A percentile compares a stretch with the other conserved stretches of the same genome.
Evolutionary conservation across 2,113 vertebrate species (phyloP).

Genomic region (Sphaerodactylus townsendi): DNA sequence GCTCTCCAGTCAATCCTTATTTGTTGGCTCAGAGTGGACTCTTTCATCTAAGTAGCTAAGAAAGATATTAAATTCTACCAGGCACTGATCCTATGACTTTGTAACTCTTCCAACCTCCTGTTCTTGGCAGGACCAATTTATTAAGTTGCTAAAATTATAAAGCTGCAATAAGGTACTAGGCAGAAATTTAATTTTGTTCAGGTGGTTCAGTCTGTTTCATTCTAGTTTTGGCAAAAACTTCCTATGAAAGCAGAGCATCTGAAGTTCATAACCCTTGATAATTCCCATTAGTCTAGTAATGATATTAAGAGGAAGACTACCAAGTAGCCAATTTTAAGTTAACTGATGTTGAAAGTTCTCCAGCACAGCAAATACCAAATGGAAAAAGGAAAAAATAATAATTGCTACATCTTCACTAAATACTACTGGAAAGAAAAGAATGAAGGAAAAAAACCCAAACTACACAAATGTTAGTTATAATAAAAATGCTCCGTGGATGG

Average conservation of each 20-base stretch:
- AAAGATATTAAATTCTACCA: neutral
- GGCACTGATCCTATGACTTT: neutral
- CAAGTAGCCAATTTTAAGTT: slow-evolving; percentile 3
- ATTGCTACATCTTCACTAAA: neutral
- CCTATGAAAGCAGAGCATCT: neutral
- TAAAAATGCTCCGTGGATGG: neutral
- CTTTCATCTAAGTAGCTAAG: neutral
- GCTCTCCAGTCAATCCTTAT: neutral
- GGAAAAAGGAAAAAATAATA: neutral
- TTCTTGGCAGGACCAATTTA: neutral
- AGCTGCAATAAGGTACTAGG: neutral
- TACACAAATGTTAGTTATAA: slow-evolving; percentile 5
- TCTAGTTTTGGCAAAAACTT: neutral
- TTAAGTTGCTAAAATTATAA: slow-evolving; percentile 1
- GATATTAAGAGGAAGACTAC: slow-evolving; percentile 6
- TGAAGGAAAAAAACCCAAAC: neutral
- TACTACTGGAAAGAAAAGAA: neutral
- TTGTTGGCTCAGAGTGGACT: neutral
- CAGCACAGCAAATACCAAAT: slow-evolving; percentile 11
- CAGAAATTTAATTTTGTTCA: neutral
- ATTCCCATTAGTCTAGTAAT: slow-evolving; percentile 5
- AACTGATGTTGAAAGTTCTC: slow-evolving; percentile 13
- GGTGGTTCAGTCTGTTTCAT: neutral
- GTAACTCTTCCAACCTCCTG: neutral
- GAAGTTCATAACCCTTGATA: slow-evolving; percentile 6